Percentiles rank a stretch among this genome's conserved stretches.
phyloP scores from a whole-genome alignment of 2,113 vertebrate species.

The Hippocampus mohnikei region DNA sequence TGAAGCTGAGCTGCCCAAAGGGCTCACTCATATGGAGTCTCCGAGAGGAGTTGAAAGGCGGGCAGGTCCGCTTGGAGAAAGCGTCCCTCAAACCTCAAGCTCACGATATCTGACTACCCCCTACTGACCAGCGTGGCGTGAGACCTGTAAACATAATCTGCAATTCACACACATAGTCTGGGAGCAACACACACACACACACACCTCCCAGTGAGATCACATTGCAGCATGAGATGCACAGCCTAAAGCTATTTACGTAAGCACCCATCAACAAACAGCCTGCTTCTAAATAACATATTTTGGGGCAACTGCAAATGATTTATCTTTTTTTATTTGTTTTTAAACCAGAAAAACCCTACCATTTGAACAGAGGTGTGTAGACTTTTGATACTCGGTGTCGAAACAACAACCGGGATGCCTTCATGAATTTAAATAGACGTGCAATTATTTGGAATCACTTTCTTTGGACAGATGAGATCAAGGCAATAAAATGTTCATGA shows the following conservation, averaged over 20 bases:
- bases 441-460: background rate
- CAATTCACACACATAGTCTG: constrained; percentile 58
- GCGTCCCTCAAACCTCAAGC: constrained; percentile 26
- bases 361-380: too few species aligned
- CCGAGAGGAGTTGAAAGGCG: constrained; percentile 52
- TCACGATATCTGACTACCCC: constrained; percentile 49
- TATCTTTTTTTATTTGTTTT: constrained; percentile 1
- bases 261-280: constrained; percentile 61
- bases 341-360: too few species aligned
- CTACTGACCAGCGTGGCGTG: constrained; percentile 51
- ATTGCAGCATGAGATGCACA: constrained; percentile 51
- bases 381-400: background rate
- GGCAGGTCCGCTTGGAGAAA: constrained; percentile 53
- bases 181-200: constrained; percentile 39
- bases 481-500: background rate
- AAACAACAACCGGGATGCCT: background rate
- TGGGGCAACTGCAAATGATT: constrained; percentile 6
- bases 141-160: constrained; percentile 67
- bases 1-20: constrained; percentile 61
- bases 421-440: background rate
- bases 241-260: constrained; percentile 61
- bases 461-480: background rate
- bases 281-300: constrained; percentile 50
- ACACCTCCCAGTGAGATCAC: constrained; percentile 48
- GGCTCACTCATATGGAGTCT: constrained; percentile 37